Percentiles rank a stretch among this genome's conserved stretches.
These are phyloP conservation scores for Gnathonemus echidnorhynchus DNA, from an alignment of 2,113 vertebrate species.

Conservation along the genomic window DNA sequence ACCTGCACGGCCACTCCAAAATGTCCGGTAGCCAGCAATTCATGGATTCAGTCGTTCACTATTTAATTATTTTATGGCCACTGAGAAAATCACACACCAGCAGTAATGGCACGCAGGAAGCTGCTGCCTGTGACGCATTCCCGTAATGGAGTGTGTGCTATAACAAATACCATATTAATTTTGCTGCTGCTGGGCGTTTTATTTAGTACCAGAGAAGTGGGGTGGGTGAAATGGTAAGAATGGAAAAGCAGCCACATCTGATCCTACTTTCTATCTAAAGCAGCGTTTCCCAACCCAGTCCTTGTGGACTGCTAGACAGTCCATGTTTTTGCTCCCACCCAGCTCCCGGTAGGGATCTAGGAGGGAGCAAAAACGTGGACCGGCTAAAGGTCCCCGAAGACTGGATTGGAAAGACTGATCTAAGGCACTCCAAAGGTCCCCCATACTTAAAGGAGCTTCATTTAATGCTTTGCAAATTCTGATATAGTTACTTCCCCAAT, in stretches of 20 bases:
- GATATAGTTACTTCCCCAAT: slow-evolving; percentile 45
- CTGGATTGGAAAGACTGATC: neutral
- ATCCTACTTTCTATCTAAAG: slow-evolving; percentile 28
- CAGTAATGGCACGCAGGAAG: neutral
- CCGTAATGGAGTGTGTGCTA: neutral
- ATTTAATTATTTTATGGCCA: neutral
- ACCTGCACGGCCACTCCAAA: neutral
- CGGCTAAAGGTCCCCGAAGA: neutral
- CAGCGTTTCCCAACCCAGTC: neutral
- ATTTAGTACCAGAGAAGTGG: neutral
- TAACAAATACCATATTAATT: neutral
- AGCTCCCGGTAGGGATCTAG: neutral
- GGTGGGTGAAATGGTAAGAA: neutral
- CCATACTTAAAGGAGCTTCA: slow-evolving; percentile 47
- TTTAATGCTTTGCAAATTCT: slow-evolving; percentile 44
- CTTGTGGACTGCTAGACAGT: neutral
- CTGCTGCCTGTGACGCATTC: neutral
- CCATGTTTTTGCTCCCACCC: neutral
- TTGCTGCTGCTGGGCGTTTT: neutral
- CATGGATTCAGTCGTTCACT: neutral
- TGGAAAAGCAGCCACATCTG: slow-evolving; percentile 13
- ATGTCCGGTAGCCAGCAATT: neutral
- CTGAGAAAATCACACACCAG: neutral
- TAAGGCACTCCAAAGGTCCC: slow-evolving; percentile 28
- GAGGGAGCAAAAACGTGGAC: neutral